Evolutionary conservation across 2,797 vertebrate species (phyloP).

Genomic region (Myotis myotis): DNA sequence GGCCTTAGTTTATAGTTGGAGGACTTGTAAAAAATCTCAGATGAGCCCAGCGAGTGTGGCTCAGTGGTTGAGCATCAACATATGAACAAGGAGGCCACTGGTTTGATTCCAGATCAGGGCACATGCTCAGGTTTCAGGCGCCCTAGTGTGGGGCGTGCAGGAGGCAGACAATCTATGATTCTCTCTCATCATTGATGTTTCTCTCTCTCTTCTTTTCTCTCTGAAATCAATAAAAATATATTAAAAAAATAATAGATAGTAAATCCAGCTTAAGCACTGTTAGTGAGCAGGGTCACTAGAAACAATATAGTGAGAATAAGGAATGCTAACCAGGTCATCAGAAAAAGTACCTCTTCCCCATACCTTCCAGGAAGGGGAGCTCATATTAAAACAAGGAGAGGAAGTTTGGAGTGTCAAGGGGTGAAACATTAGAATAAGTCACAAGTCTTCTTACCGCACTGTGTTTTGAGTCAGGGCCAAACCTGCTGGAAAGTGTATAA

Average conservation of each 20-base stretch:
- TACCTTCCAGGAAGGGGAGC: neutral
- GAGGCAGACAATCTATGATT: too few relatives aligned
- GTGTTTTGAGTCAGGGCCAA: constrained; percentile 19
- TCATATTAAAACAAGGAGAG: neutral
- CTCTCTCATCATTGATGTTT: too few relatives aligned
- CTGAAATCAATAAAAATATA: neutral
- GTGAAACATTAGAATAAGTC: neutral
- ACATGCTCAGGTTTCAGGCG: neutral
- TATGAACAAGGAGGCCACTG: neutral
- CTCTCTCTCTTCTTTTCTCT: too few relatives aligned
- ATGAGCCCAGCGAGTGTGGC: neutral
- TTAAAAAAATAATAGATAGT: neutral
- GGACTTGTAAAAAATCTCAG: neutral
- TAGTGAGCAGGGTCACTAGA: neutral
- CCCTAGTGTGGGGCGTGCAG: too few relatives aligned
- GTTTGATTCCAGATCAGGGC: neutral
- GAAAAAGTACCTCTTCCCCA: neutral
- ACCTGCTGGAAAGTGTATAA: constrained; percentile 5
- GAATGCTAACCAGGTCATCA: neutral
- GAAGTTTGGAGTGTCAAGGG: neutral
- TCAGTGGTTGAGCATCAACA: neutral
- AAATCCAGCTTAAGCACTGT: neutral
- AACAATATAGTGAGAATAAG: neutral
- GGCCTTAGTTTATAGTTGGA: neutral
- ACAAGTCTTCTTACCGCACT: constrained; percentile 45